Evolutionary conservation across 2,888 invertebrate species (phyloP), one percentile per base, ranked within the genome.

Genomic region (Ochropleura leucogaster): DNA sequence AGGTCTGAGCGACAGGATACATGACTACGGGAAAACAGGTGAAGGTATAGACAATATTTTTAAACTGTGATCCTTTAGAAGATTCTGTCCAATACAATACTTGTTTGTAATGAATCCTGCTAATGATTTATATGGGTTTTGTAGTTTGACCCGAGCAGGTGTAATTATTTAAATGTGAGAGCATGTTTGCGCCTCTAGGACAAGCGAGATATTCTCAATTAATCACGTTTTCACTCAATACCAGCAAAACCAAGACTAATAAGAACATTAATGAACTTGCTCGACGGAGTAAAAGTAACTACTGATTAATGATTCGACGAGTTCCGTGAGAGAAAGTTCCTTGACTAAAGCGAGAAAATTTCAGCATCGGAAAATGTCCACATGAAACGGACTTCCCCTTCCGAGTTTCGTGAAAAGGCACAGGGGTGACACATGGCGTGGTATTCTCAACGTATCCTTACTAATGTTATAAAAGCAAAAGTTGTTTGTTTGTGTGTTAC

Each of bases 241-340:
- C 57, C 46, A 82, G 30, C 64, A 78, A 78, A 79, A 77, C 20
- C 46, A 82, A 62, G 53, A 46, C 55, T 55, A 79, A 69, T 79
- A 59, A 65, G 82, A 79, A 65, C 77, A 79, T 69, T 77, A 79
- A 79, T 79, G 70, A 78, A 53, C 59, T 65, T 59, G 70, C 69
- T 55, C 40, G 63, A 64, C 63, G 77, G 20, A 77, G 63, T 64
- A 46, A 40, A 7, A 80, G 74, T 49, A 76, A 77, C 63, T 30
- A 14, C 60, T 77, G 80, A 77, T 79, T 79, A 82, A 79, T 79
- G 59, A 51, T 71, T 46, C 51, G 49, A 47, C 63, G 6, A 4
- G 64, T 78, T 63, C 60, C 49, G 60, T 62, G 51, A 62, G 10
- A 20, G 71, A 47, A 40, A 68, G 42, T 47, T 53, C n/a, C 0